phyloP scores from a whole-genome alignment of 2,888 invertebrate genomes.

The Hemaris fuciformis region DNA sequence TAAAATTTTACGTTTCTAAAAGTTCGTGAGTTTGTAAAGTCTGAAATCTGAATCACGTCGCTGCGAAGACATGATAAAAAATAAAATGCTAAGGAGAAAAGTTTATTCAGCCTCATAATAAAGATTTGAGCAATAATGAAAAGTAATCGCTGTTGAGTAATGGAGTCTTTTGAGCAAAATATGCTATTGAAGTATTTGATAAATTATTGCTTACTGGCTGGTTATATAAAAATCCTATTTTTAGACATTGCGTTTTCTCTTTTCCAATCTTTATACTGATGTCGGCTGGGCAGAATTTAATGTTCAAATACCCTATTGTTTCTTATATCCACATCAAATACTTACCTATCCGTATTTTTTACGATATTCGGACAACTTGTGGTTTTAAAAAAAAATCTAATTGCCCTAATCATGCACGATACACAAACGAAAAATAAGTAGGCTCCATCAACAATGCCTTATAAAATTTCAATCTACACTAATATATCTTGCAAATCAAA shows the following conservation, averaged over 20 bases:
- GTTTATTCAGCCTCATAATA: slow-evolving; percentile 12
- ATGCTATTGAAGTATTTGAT: not conserved
- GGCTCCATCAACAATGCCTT: too few species aligned
- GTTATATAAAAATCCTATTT: not conserved
- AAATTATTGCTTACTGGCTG: not conserved
- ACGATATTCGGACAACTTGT: too few species aligned
- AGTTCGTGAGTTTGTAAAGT: not conserved
- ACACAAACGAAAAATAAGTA: too few species aligned
- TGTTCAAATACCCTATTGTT: too few species aligned
- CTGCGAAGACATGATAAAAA: not conserved
- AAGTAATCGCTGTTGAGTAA: not conserved
- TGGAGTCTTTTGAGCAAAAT: not conserved
- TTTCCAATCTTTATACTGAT: too few species aligned
- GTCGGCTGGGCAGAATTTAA: too few species aligned
- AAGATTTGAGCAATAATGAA: slow-evolving; percentile 7
- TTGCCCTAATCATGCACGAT: too few species aligned
- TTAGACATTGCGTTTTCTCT: not conserved
- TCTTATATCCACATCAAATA: too few species aligned
- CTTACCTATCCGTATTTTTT: too few species aligned
- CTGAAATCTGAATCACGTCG: not conserved
- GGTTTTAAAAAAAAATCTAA: too few species aligned
- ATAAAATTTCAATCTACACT: too few species aligned
- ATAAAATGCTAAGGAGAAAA: not conserved
- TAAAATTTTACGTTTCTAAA: not conserved
- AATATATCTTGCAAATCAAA: too few species aligned